Conservation (phyloP, 2,113 vertebrate species). For the Heliornis fulica region DNA sequence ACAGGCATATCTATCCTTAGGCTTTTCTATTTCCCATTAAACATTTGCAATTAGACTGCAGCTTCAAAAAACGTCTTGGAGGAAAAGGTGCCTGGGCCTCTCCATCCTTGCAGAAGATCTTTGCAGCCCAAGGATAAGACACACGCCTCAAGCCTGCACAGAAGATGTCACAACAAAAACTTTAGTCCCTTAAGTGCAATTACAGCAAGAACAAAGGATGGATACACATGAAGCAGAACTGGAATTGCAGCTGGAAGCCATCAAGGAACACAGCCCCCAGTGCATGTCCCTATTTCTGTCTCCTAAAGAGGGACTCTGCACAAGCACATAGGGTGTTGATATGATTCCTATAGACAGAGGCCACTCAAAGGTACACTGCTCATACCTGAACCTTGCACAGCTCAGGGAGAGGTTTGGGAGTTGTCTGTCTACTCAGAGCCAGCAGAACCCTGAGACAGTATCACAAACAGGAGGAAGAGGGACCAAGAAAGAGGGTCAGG, state of each 20-base stretch:
- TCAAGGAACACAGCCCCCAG: not conserved
- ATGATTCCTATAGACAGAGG: not conserved
- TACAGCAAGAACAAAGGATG: not conserved
- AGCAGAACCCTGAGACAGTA: rapidly evolving
- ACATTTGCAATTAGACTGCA: not conserved
- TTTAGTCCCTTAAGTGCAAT: not conserved
- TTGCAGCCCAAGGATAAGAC: not conserved
- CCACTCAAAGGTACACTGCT: not conserved
- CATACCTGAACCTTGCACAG: not conserved
- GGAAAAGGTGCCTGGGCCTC: not conserved
- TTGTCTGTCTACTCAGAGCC: not conserved
- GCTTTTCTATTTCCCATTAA: not conserved
- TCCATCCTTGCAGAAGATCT: not conserved
- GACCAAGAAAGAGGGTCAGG: not conserved
- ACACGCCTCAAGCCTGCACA: not conserved
- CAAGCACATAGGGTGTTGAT: rapidly evolving
- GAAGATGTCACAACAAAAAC: not conserved
- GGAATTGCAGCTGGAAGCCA: not conserved
- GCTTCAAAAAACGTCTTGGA: not conserved
- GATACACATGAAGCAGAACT: not conserved
- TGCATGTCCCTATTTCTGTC: not conserved
- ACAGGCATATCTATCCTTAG: rapidly evolving
- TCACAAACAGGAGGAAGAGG: not conserved
- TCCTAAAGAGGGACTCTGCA: not conserved
- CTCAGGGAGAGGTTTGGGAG: not conserved